A percentile compares a stretch with the other conserved stretches of the same genome.
These are phyloP conservation scores for Aphelocoma coerulescens DNA, from an alignment of 2,113 vertebrate species.

Conservation along the genomic window DNA sequence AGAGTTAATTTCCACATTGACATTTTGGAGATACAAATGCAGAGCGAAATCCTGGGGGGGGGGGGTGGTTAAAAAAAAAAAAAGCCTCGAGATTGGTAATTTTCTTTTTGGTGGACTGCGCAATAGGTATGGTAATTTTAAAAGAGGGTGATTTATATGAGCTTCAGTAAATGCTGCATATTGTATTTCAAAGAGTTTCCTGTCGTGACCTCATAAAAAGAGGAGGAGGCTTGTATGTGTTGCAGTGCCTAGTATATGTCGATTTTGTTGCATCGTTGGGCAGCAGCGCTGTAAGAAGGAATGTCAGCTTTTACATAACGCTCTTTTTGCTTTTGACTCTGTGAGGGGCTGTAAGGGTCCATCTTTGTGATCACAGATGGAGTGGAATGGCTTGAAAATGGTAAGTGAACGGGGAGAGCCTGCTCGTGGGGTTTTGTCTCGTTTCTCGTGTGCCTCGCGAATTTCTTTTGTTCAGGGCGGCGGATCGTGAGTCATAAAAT, in stretches of 20 bases:
- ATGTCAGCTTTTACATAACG: conserved; percentile 92
- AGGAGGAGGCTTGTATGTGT: conserved; percentile 93
- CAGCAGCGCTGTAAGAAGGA: conserved; percentile 95
- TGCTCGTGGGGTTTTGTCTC: conserved; percentile 51
- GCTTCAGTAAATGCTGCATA: conserved; percentile 87
- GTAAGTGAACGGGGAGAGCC: conserved; percentile 85
- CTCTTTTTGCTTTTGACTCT: conserved; percentile 86
- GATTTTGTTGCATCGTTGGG: conserved; percentile 92
- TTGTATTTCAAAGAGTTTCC: conserved; percentile 89
- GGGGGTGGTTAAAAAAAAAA: not conserved
- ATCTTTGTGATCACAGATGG: conserved; percentile 96
- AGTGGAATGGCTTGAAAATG: conserved; percentile 99
- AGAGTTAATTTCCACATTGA: conserved; percentile 68
- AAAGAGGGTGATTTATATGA: conserved; percentile 85
- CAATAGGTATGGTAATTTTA: conserved; percentile 77
- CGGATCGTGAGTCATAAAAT: conserved; percentile 47
- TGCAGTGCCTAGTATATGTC: conserved; percentile 89
- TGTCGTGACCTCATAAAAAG: conserved; percentile 97
- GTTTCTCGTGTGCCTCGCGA: conserved; percentile 46
- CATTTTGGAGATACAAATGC: conserved; percentile 59
- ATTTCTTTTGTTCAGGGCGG: conserved; percentile 61
- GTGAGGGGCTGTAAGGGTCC: conserved; percentile 82
- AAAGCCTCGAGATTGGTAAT: conserved; percentile 58
- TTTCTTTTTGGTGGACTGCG: conserved; percentile 72
- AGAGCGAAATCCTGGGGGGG: conserved; percentile 3